These are phyloP conservation scores for Hoplostethus mediterraneus DNA, from an alignment of 2,797 vertebrate genomes.

Conservation along the genomic window DNA sequence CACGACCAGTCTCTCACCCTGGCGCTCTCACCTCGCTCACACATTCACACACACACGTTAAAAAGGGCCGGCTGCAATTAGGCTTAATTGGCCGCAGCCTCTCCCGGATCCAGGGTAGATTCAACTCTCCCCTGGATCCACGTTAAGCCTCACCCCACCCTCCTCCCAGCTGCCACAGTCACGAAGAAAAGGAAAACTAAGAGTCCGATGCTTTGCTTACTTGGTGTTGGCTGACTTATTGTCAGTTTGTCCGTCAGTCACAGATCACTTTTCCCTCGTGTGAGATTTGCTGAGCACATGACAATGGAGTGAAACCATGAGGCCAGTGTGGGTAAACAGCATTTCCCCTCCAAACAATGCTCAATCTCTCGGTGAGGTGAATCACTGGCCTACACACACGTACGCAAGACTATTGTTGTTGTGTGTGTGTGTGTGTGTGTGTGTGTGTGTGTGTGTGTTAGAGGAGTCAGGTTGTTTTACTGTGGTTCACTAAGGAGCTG, in stretches of 20 bases:
- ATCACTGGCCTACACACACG: conserved; percentile 11
- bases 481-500: conserved; percentile 11
- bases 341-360: conserved; percentile 32
- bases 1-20: no score
- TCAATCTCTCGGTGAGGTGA: conserved; percentile 14
- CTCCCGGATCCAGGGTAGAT: no score
- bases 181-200: conserved; percentile 1
- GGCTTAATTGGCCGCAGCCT: no score
- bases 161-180: no score
- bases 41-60: no score
- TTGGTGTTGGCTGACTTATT: not conserved
- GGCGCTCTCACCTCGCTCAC: no score
- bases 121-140: no score
- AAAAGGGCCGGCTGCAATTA: no score
- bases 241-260: not conserved
- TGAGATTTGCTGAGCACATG: not conserved
- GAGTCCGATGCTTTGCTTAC: not conserved
- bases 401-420: conserved; percentile 23
- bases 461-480: conserved; percentile 15
- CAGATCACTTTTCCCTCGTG: conserved; percentile 9
- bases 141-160: no score
- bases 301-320: not conserved
- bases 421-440: not conserved
- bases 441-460: conserved; percentile 6
- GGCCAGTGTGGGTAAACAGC: not conserved